phyloP scores from a whole-genome alignment of 2,888 invertebrate genomes.

The Bellardia bayeri region DNA sequence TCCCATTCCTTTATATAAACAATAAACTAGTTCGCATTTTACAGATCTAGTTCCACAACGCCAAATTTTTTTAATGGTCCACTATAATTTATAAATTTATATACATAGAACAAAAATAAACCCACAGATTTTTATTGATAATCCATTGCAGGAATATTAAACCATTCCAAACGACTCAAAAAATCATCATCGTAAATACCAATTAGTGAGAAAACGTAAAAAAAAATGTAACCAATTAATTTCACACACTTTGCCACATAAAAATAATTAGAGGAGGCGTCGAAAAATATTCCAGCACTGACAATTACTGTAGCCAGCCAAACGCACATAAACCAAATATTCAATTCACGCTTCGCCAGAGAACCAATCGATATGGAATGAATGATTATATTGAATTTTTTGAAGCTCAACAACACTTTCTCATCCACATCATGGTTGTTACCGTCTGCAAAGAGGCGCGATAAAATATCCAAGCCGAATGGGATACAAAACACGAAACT shows the following conservation, averaged over 20 bases:
- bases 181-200: slow-evolving; percentile 63
- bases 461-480: slow-evolving; percentile 44
- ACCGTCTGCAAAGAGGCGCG: slow-evolving; percentile 20
- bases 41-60: no score
- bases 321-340: slow-evolving; percentile 63
- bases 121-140: slow-evolving; percentile 16
- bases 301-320: slow-evolving; percentile 31
- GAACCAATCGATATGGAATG: slow-evolving; percentile 57
- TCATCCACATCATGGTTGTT: not conserved
- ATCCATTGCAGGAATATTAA: not conserved
- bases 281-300: slow-evolving; percentile 4
- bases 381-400: slow-evolving; percentile 47
- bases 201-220: slow-evolving; percentile 44
- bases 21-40: no score
- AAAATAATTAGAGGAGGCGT: not conserved
- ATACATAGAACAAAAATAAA: not conserved
- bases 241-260: slow-evolving; percentile 28
- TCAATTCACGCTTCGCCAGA: slow-evolving; percentile 51
- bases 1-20: no score
- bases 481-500: slow-evolving; percentile 39
- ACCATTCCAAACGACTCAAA: slow-evolving; percentile 45
- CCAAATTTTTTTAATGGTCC: no score
- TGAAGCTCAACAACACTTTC: slow-evolving; percentile 21
- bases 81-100: no score
- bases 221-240: slow-evolving; percentile 55